Evolutionary conservation across 2,888 invertebrate species (phyloP).

Genomic region (Dolichomitus sp.): DNA sequence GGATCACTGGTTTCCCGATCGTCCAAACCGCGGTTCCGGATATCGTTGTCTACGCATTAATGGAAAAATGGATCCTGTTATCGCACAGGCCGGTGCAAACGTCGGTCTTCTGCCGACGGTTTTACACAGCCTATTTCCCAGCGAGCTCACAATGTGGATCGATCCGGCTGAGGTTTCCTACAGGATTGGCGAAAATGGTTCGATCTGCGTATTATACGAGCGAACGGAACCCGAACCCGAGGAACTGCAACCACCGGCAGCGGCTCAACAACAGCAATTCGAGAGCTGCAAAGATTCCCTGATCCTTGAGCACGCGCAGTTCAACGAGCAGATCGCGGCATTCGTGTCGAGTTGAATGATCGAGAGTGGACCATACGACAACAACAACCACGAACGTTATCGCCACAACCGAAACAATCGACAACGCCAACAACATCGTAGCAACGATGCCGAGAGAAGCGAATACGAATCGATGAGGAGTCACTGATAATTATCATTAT

Average conservation of each 20-base stretch:
- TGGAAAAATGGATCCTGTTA: constrained; percentile 90
- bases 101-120: constrained; percentile 89
- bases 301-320: constrained; percentile 83
- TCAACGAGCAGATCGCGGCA: constrained; percentile 84
- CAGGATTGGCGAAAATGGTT: constrained; percentile 90
- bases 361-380: background rate
- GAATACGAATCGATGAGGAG: constrained; percentile 13
- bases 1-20: constrained; percentile 92
- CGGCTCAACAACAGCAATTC: constrained; percentile 81
- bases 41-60: constrained; percentile 91
- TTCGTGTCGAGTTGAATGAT: constrained; percentile 84
- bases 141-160: constrained; percentile 92
- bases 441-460: constrained; percentile 14
- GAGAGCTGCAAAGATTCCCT: constrained; percentile 85
- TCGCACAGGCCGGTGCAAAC: constrained; percentile 89
- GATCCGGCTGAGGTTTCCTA: constrained; percentile 92
- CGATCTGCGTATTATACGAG: constrained; percentile 88
- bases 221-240: constrained; percentile 79
- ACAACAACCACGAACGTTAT: constrained; percentile 15
- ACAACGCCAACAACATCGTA: background rate
- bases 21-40: constrained; percentile 91
- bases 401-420: background rate
- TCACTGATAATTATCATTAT: constrained; percentile 14
- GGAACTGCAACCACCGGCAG: constrained; percentile 66
- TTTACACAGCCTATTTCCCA: constrained; percentile 88